Conservation (phyloP, 2,113 vertebrate genomes). For the Actenoides hombroni region DNA sequence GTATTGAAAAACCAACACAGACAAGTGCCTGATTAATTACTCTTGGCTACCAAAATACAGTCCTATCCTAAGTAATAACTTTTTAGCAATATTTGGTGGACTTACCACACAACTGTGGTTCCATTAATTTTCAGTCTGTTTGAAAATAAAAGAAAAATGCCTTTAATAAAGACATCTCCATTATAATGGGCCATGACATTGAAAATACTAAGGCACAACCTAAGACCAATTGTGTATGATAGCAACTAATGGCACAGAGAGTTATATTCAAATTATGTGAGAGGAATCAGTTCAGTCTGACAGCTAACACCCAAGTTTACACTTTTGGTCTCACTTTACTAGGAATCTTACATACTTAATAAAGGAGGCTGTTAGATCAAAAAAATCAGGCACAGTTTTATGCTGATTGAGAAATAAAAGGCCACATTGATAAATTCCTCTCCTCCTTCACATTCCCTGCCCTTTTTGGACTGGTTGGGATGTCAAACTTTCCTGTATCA, state of each 20-base stretch:
- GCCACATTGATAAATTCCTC: neutral
- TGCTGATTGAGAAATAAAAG: neutral
- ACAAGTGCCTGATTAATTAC: neutral
- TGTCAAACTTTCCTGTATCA: neutral
- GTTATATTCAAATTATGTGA: neutral
- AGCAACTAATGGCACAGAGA: neutral
- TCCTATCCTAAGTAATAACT: neutral
- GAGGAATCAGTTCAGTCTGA: neutral
- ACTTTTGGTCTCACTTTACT: neutral
- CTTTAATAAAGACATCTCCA: neutral
- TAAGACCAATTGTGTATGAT: neutral
- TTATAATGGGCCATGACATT: neutral
- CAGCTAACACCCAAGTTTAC: neutral
- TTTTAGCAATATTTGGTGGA: neutral
- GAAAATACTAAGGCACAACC: neutral
- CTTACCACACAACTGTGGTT: neutral
- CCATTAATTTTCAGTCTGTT: neutral
- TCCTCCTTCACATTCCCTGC: neutral
- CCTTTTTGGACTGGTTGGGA: neutral
- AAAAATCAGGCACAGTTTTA: neutral
- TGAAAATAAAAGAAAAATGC: neutral
- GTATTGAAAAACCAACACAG: neutral
- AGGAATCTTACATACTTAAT: neutral
- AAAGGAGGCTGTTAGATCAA: neutral
- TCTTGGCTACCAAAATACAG: neutral